Conservation (phyloP, 1,140 invertebrate genomes). For the Brachionus paranguensis region DNA sequence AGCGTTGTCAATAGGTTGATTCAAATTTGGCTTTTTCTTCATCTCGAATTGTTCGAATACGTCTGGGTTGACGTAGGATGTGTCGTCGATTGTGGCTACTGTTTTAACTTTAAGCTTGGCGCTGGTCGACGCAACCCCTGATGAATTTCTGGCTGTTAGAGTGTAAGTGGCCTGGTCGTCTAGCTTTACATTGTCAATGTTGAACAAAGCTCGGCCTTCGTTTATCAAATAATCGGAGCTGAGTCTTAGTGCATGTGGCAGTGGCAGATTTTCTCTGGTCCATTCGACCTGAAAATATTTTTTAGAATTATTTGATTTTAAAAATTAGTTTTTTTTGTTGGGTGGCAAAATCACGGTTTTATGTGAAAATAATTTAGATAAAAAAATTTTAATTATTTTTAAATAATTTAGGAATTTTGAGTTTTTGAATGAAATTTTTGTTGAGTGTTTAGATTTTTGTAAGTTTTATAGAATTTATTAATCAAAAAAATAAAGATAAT, state of each 20-base stretch:
- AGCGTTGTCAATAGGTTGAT: not conserved
- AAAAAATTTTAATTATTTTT: too few relatives aligned
- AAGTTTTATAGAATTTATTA: too few relatives aligned
- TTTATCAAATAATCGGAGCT: slow-evolving; percentile 55
- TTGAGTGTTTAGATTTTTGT: too few relatives aligned
- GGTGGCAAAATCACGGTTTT: too few relatives aligned
- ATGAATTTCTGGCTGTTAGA: slow-evolving; percentile 88
- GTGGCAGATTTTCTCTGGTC: slow-evolving; percentile 4
- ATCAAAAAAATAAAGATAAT: too few relatives aligned
- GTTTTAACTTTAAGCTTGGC: slow-evolving; percentile 64
- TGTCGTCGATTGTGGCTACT: slow-evolving; percentile 29
- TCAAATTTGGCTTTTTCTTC: not conserved
- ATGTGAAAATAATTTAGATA: too few relatives aligned
- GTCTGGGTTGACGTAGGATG: slow-evolving; percentile 32
- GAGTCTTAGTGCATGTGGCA: not conserved
- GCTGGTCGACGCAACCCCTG: slow-evolving; percentile 85
- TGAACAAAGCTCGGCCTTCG: slow-evolving; percentile 73
- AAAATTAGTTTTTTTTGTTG: too few relatives aligned
- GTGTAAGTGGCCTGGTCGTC: slow-evolving; percentile 91
- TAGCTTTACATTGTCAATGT: slow-evolving; percentile 72
- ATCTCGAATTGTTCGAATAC: slow-evolving; percentile 36
- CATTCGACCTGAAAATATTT: slow-evolving; percentile 32
- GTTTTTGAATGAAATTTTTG: too few relatives aligned
- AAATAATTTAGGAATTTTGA: too few relatives aligned
- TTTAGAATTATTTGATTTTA: not conserved